These are phyloP conservation scores for Brenthis daphne DNA, from an alignment of 2,888 invertebrate species.

Conservation along the genomic window DNA sequence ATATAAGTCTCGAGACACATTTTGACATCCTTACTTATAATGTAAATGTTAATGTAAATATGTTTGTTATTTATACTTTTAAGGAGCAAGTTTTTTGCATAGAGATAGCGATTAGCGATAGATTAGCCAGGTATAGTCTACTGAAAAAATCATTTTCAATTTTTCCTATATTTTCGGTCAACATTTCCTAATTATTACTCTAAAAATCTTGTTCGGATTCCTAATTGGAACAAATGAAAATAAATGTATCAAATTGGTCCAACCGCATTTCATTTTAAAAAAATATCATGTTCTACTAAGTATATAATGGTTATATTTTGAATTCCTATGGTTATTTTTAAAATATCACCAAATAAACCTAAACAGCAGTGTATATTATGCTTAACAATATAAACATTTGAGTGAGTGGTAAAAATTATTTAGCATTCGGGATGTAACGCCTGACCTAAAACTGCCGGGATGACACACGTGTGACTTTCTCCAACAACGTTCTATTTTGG, in stretches of 20 bases:
- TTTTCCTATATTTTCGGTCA: too few relatives aligned
- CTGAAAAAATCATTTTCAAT: too few relatives aligned
- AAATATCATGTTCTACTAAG: not conserved
- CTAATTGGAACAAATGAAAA: too few relatives aligned
- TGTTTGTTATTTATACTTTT: too few relatives aligned
- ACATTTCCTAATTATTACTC: too few relatives aligned
- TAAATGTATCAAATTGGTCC: too few relatives aligned
- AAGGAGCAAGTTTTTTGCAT: too few relatives aligned
- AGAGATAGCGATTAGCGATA: too few relatives aligned
- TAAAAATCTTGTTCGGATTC: too few relatives aligned
- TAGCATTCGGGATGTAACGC: slow-evolving; percentile 61
- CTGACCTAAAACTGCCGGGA: slow-evolving; percentile 75
- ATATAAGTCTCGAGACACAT: slow-evolving; percentile 5
- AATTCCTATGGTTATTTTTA: not conserved
- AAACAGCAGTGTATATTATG: slow-evolving; percentile 2
- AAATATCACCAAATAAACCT: not conserved
- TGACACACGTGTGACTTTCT: slow-evolving; percentile 69
- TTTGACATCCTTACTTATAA: not conserved
- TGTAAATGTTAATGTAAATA: too few relatives aligned
- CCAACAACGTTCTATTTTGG: slow-evolving; percentile 67
- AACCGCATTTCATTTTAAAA: too few relatives aligned
- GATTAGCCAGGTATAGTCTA: too few relatives aligned
- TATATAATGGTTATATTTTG: not conserved
- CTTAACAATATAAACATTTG: slow-evolving; percentile 40
- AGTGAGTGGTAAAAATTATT: slow-evolving; percentile 39